Percentiles rank a stretch among this genome's conserved stretches.
These are phyloP conservation scores for Smithornis capensis DNA, from an alignment of 2,113 vertebrate genomes.

Conservation along the genomic window DNA sequence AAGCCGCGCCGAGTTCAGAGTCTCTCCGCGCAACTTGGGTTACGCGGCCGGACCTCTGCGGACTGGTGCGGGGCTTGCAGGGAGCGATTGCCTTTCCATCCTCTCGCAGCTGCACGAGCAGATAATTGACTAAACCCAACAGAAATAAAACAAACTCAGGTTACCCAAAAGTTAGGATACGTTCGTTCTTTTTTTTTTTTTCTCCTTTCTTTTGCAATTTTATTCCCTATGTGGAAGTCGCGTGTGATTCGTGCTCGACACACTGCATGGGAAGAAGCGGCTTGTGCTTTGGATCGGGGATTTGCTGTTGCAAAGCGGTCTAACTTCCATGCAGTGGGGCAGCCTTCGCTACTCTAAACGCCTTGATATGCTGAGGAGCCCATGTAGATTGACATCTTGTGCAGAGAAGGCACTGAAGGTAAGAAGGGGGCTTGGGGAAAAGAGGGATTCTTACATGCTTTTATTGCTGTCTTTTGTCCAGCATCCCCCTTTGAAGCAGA, in stretches of 20 bases:
- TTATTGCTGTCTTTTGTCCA: neutral
- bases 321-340: slow-evolving; percentile 44
- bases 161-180: slow-evolving; percentile 57
- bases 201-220: neutral
- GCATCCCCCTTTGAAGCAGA: neutral
- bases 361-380: slow-evolving; percentile 46
- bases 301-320: slow-evolving; percentile 49
- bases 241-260: neutral
- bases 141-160: slow-evolving; percentile 52
- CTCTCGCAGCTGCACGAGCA: neutral
- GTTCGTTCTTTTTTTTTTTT: neutral
- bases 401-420: slow-evolving; percentile 58
- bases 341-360: neutral
- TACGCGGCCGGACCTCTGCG: slow-evolving; percentile 4
- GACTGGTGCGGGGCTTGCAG: neutral
- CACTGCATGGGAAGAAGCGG: slow-evolving; percentile 42
- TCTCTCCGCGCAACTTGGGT: slow-evolving; percentile 16
- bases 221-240: neutral
- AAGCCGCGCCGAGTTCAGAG: neutral
- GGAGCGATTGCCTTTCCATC: neutral
- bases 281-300: slow-evolving; percentile 27
- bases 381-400: neutral
- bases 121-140: neutral
- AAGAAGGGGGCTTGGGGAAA: slow-evolving; percentile 22
- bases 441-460: neutral